Evolutionary conservation across 2,888 invertebrate species (phyloP), one percentile per base, ranked within the genome.

Genomic region (Fragum whitleyi): DNA sequence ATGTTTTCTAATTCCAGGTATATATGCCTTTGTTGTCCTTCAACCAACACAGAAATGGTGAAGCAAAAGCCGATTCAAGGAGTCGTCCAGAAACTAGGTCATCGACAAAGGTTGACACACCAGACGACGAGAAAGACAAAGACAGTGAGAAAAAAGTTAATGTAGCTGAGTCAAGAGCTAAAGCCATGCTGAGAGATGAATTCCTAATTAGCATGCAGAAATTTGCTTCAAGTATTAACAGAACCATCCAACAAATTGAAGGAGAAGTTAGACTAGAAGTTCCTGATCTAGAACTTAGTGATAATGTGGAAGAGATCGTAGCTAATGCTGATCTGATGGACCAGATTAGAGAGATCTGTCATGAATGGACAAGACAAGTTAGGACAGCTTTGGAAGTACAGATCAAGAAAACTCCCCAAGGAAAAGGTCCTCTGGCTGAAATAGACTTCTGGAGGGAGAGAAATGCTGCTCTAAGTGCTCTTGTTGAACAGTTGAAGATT

Each of bases 381-480:
- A 82, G 89, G 23, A 86, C 85, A n/a, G 94, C 93, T 11, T 77
- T 94, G 16, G 92, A 93, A 51, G 85, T 85, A 2, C 90, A 92
- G 79, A 83, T 92, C 74, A 92, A 93, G 83, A 93, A 92, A 76
- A 81, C 85, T 14, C 92, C 92, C 6, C 95, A 95, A 62, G 97
- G 96, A 0, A 95, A 96, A 79, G 97, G 97, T 0, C 97, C 98
- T 0, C 95, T 98, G 74, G 96, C 97, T 0, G 98, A 98, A 92
- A 97, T 97, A 91, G 96, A 96, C 81, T 97, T 97, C 90, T 98
- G 98, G 98, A 95, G 96, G 71, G 96, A 97, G 90, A 95, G 96
- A 83, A 96, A 97, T 92, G 96, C 96, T 0, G 96, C 96, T 73
- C 95, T 97, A 28, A 97, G 97, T 76, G 95, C 96, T 32, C 94